Base-by-base conservation (phyloP, 2,113 vertebrate species). In the Apaloderma vittatum region DNA sequence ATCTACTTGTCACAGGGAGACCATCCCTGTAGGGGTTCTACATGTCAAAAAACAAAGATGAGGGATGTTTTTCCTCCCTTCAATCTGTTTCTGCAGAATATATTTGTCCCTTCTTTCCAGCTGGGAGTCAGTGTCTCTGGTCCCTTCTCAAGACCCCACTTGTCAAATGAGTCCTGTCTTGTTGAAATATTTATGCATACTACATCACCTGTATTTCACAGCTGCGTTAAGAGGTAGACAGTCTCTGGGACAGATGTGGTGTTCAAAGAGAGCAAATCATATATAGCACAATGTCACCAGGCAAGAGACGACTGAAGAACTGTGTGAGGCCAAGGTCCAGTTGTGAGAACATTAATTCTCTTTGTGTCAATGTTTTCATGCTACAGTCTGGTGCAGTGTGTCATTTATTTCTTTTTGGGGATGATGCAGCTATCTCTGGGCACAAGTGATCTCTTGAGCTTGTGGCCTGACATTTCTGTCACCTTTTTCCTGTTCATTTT, bases 161-260 rank as follows among this genome's bases (percentile, higher is more conserved):
- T 94, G 87, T 90, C 91, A 91, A 85, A 86, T 82, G 62, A 94
- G 71, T 36, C 62, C 59, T 84, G 78, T 84, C 83, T 94, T 59
- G 80, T 29, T 91, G 90, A 96, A 94, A 93, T 93, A 96, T 90
- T 96, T 74, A 85, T 93, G 74, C 43, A 16, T 78, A 36, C 81
- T 81, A 70, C 85, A 73, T 88, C 84, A 68, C 82, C 73, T 72
- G 81, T 95, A 96, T 96, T 96, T 94, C 94, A 97, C n/a, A 37
- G 70, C 76, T 71, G 32, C 10, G 29, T 71, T 85, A 92, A 75
- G 78, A 71, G 61, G 72, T 21, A 89, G 95, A 68, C 82, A 87
- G 91, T 67, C 59, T 48, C 62, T 59, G 59, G 91, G 45, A 94
- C 67, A 58, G 70, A 91, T 74, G 55, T 73, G 43, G 68, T 90